Conservation (phyloP, 1,140 invertebrate species). For the Plodia interpunctella region DNA sequence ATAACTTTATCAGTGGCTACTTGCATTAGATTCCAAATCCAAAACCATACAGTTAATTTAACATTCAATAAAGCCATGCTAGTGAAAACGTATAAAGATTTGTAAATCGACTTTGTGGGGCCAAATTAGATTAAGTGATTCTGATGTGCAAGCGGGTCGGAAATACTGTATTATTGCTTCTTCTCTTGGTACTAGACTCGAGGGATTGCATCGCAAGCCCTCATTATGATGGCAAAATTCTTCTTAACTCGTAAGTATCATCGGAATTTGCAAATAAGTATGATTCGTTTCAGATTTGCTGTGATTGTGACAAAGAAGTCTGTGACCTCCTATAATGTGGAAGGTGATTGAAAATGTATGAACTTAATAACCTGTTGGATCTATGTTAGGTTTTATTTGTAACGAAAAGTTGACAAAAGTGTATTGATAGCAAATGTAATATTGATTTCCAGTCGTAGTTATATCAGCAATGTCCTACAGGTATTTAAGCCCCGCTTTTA, state of each 20-base stretch:
- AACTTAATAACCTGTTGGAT: too few relatives aligned
- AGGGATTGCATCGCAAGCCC: slow-evolving; percentile 54
- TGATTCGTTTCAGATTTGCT: too few relatives aligned
- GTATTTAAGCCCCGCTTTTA: too few relatives aligned
- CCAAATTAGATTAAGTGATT: slow-evolving; percentile 55
- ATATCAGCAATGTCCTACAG: too few relatives aligned
- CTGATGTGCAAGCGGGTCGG: slow-evolving; percentile 66
- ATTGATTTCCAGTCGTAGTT: too few relatives aligned
- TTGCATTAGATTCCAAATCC: neutral
- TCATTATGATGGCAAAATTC: slow-evolving; percentile 63
- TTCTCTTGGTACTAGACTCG: slow-evolving; percentile 54
- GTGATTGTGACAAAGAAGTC: too few relatives aligned
- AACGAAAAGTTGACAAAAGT: too few relatives aligned
- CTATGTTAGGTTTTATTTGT: too few relatives aligned
- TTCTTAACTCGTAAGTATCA: slow-evolving; percentile 63
- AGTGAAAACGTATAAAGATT: slow-evolving; percentile 1
- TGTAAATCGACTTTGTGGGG: slow-evolving; percentile 19
- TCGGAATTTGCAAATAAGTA: too few relatives aligned
- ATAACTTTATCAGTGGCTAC: slow-evolving; percentile 34
- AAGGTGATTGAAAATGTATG: too few relatives aligned
- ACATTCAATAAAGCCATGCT: neutral
- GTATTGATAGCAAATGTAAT: too few relatives aligned
- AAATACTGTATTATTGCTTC: slow-evolving; percentile 43
- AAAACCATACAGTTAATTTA: slow-evolving; percentile 4
- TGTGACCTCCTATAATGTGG: too few relatives aligned